Conservation (phyloP, 2,113 vertebrate genomes). For the Pica pica region DNA sequence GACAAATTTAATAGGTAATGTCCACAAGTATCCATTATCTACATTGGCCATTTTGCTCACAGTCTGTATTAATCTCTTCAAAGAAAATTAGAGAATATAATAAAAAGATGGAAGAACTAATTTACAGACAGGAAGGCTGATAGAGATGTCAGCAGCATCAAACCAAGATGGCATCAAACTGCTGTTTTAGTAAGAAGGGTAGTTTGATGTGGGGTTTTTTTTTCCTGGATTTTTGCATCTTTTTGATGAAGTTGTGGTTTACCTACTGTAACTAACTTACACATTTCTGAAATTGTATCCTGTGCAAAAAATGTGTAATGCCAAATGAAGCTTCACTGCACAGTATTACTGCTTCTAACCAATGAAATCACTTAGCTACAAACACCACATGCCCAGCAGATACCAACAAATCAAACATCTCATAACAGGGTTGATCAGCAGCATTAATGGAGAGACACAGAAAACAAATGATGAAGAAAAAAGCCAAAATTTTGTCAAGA, state of each 20-base stretch:
- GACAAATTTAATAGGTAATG: not conserved
- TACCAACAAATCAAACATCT: not conserved
- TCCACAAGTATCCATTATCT: not conserved
- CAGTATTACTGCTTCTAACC: not conserved
- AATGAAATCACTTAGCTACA: not conserved
- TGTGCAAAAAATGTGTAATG: not conserved
- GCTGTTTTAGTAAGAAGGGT: not conserved
- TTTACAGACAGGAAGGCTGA: not conserved
- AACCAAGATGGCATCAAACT: not conserved
- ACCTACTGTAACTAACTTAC: not conserved
- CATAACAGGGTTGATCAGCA: not conserved
- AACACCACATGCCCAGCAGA: not conserved
- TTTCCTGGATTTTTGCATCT: not conserved
- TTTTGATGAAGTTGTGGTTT: not conserved
- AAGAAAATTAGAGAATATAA: not conserved
- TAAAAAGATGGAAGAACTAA: not conserved
- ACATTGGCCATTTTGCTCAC: not conserved
- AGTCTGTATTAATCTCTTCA: not conserved
- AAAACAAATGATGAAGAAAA: not conserved
- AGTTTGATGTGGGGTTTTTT: not conserved
- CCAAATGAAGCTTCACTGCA: not conserved
- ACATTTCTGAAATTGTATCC: not conserved
- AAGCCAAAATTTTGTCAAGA: not conserved
- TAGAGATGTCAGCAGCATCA: not conserved
- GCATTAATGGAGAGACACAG: not conserved